Evolutionary conservation across 2,797 vertebrate genomes (phyloP).

Genomic region (Crocodylus rhombifer): DNA sequence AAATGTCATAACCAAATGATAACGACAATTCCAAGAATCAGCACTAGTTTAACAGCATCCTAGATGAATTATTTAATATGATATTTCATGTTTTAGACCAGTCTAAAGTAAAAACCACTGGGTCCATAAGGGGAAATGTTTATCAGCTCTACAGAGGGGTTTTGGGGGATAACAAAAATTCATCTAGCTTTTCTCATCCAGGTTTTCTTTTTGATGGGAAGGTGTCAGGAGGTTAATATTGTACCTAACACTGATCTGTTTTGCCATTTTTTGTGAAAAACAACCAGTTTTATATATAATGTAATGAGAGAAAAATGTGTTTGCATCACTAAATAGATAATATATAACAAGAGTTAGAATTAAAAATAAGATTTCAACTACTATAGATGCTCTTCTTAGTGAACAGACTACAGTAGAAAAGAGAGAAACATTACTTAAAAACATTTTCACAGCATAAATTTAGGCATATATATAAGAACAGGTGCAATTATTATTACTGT

Average conservation of each 20-base stretch:
- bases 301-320: not conserved
- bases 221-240: no score
- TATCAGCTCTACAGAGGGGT: no score
- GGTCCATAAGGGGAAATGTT: no score
- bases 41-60: no score
- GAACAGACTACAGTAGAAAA: not conserved
- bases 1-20: no score
- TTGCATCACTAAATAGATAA: not conserved
- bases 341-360: not conserved
- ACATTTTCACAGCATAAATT: not conserved
- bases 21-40: no score
- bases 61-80: not conserved
- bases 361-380: not conserved
- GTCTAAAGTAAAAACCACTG: not conserved
- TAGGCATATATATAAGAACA: not conserved
- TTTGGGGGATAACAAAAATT: no score
- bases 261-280: not conserved
- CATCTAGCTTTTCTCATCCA: no score
- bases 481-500: not conserved
- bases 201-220: no score
- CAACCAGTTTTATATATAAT: not conserved
- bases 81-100: not conserved
- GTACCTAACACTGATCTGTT: not conserved
- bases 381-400: not conserved
- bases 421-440: not conserved